These are phyloP conservation scores for Euschistus heros DNA, from an alignment of 1,140 invertebrate genomes.

Conservation along the genomic window DNA sequence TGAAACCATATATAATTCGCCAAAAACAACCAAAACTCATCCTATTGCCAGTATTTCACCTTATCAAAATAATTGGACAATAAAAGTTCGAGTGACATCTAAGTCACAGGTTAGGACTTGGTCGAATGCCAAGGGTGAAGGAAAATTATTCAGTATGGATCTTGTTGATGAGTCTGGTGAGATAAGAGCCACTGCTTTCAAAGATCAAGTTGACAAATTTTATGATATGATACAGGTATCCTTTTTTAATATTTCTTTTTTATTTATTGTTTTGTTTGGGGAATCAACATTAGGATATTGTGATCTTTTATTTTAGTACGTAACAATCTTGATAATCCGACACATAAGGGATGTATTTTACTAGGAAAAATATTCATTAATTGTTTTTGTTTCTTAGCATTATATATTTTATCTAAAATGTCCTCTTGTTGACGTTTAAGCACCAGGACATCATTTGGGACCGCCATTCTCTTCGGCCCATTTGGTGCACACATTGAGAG, in stretches of 20 bases:
- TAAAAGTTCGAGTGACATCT: slow-evolving; percentile 77
- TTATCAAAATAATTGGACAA: slow-evolving; percentile 89
- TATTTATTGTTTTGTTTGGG: no score
- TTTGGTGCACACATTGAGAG: no score
- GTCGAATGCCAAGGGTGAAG: slow-evolving; percentile 85
- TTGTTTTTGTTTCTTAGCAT: no score
- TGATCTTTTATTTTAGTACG: no score
- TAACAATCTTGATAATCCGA: no score
- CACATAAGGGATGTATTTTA: no score
- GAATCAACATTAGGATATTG: no score
- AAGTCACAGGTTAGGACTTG: slow-evolving; percentile 76
- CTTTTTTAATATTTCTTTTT: slow-evolving; percentile 17
- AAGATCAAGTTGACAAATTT: slow-evolving; percentile 78
- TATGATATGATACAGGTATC: slow-evolving; percentile 79
- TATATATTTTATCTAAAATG: no score
- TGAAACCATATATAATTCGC: slow-evolving; percentile 22
- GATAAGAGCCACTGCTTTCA: slow-evolving; percentile 91
- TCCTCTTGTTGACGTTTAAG: no score
- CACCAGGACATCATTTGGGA: no score
- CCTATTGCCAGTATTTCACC: slow-evolving; percentile 74
- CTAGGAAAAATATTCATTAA: no score
- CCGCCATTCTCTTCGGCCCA: no score
- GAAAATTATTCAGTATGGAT: slow-evolving; percentile 88
- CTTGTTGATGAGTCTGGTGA: slow-evolving; percentile 88
- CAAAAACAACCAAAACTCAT: slow-evolving; percentile 32